Evolutionary conservation across 2,113 vertebrate genomes (phyloP).

Genomic region (Aythya baeri): DNA sequence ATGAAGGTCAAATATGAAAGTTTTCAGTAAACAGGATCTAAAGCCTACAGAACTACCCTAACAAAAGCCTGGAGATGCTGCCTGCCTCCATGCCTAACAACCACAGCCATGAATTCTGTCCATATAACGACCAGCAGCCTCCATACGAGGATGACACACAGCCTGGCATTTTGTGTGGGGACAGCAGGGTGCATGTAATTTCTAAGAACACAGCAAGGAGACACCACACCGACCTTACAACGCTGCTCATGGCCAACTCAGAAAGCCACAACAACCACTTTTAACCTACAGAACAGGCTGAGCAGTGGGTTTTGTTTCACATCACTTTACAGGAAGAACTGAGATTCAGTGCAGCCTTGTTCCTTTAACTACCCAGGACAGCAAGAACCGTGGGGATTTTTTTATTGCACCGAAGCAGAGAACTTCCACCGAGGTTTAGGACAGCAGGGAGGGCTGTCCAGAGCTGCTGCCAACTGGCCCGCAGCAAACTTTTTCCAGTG

Average conservation of each 20-base stretch:
- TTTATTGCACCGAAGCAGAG: neutral
- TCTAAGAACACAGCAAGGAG: neutral
- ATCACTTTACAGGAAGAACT: neutral
- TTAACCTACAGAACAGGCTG: neutral
- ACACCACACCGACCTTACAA: neutral
- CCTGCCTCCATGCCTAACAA: neutral
- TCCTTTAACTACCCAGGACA: neutral
- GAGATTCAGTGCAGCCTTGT: neutral
- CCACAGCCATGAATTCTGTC: neutral
- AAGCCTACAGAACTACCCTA: neutral
- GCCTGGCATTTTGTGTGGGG: neutral
- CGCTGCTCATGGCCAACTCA: neutral
- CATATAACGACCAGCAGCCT: neutral
- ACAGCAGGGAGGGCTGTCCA: neutral
- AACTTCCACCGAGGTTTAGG: neutral
- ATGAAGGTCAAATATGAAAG: neutral
- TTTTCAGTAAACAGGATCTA: neutral
- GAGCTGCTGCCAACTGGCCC: slow-evolving; percentile 46
- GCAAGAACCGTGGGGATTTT: neutral
- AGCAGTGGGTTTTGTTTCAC: neutral
- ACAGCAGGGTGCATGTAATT: neutral
- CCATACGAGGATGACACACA: accelerated
- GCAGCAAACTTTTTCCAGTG: slow-evolving; percentile 14
- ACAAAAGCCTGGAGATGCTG: neutral
- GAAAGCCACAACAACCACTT: neutral